Percentiles rank a stretch among this genome's conserved stretches.
These are phyloP conservation scores for Athalia rosae DNA, from an alignment of 2,888 invertebrate genomes.

Conservation along the genomic window DNA sequence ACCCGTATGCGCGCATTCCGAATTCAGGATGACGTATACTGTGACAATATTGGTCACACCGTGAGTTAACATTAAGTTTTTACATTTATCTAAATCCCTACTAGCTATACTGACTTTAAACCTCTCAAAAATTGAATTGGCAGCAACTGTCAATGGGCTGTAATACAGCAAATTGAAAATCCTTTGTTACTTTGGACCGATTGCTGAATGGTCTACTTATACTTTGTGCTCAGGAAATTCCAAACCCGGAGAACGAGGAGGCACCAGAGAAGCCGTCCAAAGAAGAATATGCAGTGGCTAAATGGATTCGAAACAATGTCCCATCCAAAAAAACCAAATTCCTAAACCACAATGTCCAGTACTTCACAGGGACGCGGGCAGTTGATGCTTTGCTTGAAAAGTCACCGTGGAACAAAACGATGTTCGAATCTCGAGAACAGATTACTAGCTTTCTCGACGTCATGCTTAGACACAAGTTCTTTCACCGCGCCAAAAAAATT, in stretches of 20 bases:
- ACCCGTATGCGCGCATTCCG: slow-evolving; percentile 30
- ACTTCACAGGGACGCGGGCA: slow-evolving; percentile 95
- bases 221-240: slow-evolving; percentile 70
- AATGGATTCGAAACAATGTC: slow-evolving; percentile 95
- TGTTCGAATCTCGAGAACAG: slow-evolving; percentile 89
- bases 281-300: slow-evolving; percentile 94
- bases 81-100: not conserved
- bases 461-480: slow-evolving; percentile 94
- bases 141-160: slow-evolving; percentile 15
- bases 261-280: slow-evolving; percentile 86
- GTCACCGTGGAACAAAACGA: slow-evolving; percentile 90
- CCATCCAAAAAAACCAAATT: slow-evolving; percentile 97
- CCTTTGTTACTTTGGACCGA: not conserved
- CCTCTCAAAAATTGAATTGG: not conserved
- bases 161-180: not conserved
- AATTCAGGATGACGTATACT: slow-evolving; percentile 47
- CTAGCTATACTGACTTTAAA: slow-evolving; percentile 42
- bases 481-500: slow-evolving; percentile 94
- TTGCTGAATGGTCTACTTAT: not conserved
- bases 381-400: slow-evolving; percentile 90
- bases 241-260: slow-evolving; percentile 73
- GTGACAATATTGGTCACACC: slow-evolving; percentile 43
- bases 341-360: slow-evolving; percentile 96
- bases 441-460: slow-evolving; percentile 87
- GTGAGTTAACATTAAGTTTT: not conserved